Base-by-base conservation (phyloP, 2,113 vertebrate genomes). In the Macrotis lagotis region DNA sequence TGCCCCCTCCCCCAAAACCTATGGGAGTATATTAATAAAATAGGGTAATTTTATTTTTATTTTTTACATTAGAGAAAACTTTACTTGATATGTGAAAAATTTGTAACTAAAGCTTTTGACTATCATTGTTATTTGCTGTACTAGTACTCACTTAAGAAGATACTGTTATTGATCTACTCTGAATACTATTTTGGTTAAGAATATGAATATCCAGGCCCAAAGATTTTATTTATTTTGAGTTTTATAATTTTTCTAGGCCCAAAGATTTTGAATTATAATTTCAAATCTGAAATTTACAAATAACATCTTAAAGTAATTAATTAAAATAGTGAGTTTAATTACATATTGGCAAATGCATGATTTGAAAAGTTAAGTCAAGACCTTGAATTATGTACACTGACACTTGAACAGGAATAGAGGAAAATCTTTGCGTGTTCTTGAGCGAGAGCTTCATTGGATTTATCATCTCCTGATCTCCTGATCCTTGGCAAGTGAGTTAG, bases 51-150 rank as follows among this genome's bases (percentile, higher is more conserved):
- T 95, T 97, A 48, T 25, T 93, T 51, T 93, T 48, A 66, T 92
- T 96, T 83, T 97, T 94, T 88, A 94, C 95, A 48, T 11, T 92
- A 51, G 59, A 93, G 50, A 94, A 94, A 93, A 3, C 94, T 96
- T 97, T 49, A 94, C 9, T 93, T 94, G 96, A 96, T 96, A 94
- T 88, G 90, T 19, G 91, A 96, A 92, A 19, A 95, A 37, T 90
- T 55, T 74, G 12, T n/a, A 74, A 6, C 31, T 31, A 12, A 74
- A 74, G 44, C 31, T n/a, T 66, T 66, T 74, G 14, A 19, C 4
- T 44, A 83, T 66, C 28, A 66, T 83, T 83, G 16, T 44, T 2
- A 83, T 83, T 83, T 83, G 6, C 44, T 83, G 19, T 83, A 83
- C 66, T 83, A 24, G 28, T 28, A 55, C 51, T 52, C 25, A 52